Evolutionary conservation across 2,113 vertebrate species (phyloP).

Genomic region (Rissa tridactyla): DNA sequence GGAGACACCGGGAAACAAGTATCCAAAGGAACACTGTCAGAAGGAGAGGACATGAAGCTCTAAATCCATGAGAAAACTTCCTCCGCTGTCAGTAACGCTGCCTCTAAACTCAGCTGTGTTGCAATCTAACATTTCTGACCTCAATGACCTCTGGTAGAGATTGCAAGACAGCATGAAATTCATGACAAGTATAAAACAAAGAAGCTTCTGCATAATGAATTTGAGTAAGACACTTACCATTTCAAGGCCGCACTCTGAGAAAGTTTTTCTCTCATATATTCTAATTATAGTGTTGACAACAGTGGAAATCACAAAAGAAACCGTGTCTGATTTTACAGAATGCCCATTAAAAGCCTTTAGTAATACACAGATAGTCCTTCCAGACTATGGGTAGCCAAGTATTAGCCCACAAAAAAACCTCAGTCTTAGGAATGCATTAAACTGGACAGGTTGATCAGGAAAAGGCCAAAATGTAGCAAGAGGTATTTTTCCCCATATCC

Average conservation of each 20-base stretch:
- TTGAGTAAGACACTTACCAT: not conserved
- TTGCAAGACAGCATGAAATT: not conserved
- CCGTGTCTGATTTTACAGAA: not conserved
- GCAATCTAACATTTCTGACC: not conserved
- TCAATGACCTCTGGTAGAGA: not conserved
- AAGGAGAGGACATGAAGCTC: not conserved
- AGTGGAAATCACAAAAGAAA: not conserved
- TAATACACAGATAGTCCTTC: not conserved
- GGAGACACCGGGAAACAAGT: not conserved
- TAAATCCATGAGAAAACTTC: not conserved
- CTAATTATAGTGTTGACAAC: not conserved
- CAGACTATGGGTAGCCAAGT: not conserved
- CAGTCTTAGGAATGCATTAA: not conserved
- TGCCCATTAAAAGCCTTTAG: not conserved
- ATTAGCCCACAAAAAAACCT: not conserved
- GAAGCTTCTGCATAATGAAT: not conserved
- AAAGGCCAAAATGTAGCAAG: not conserved
- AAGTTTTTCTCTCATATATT: not conserved
- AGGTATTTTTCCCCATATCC: not conserved
- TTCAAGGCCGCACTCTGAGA: not conserved
- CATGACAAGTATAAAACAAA: not conserved
- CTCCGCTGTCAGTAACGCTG: not conserved
- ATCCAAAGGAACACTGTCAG: not conserved
- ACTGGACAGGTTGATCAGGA: not conserved
- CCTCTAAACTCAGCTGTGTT: not conserved